Conservation (phyloP, 2,797 vertebrate species). For the Tinamus major region DNA sequence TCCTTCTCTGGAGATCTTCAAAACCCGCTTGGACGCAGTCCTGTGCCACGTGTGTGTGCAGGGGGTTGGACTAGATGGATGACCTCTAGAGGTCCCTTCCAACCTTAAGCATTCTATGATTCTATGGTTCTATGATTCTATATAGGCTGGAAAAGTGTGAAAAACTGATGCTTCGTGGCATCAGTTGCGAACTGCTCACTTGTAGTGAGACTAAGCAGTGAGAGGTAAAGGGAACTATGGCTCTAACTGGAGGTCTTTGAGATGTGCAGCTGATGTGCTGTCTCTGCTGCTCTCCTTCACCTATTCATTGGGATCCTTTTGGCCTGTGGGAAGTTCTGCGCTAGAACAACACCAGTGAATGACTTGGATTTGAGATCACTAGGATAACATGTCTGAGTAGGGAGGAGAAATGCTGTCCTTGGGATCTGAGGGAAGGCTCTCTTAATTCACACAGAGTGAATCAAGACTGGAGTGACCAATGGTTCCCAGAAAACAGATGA, state of each 20-base stretch:
- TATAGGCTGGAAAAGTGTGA: background rate
- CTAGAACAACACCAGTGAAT: rapidly evolving
- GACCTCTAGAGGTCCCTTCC: too few relatives aligned
- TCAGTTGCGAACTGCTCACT: background rate
- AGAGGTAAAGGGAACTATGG: background rate
- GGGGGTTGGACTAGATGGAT: too few relatives aligned
- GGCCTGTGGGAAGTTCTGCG: background rate
- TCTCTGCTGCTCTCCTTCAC: background rate
- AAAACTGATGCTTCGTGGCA: background rate
- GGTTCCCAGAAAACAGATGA: background rate
- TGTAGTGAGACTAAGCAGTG: background rate
- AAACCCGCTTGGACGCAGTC: too few relatives aligned
- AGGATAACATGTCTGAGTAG: background rate
- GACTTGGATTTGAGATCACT: background rate
- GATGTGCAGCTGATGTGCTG: rapidly evolving
- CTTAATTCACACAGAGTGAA: background rate
- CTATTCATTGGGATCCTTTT: background rate
- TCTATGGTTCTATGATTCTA: too few relatives aligned
- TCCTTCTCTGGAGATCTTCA: too few relatives aligned
- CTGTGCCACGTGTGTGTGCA: too few relatives aligned
- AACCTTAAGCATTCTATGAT: too few relatives aligned
- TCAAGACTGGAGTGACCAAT: background rate
- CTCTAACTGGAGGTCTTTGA: background rate
- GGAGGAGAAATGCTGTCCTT: background rate
- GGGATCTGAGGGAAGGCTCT: background rate